These are phyloP conservation scores for Microctonus brassicae DNA, from an alignment of 2,888 invertebrate genomes.

Conservation along the genomic window DNA sequence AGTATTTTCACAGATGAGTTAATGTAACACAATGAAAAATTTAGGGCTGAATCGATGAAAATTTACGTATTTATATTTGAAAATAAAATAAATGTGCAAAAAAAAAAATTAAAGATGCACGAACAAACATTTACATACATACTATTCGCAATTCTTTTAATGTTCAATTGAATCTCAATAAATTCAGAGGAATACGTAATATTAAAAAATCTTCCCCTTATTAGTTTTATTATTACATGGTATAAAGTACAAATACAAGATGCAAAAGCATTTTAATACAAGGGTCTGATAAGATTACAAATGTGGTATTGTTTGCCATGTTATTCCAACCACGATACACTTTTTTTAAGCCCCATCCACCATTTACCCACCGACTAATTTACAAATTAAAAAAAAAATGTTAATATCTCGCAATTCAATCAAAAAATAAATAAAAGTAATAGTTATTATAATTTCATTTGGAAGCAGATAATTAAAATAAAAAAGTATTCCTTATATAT, in stretches of 20 bases:
- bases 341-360: background rate
- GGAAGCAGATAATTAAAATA: background rate
- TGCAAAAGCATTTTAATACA: background rate
- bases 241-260: conserved; percentile 39
- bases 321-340: background rate
- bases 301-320: background rate
- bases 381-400: background rate
- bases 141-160: conserved; percentile 1
- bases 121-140: background rate
- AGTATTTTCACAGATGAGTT: background rate
- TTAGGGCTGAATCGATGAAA: background rate
- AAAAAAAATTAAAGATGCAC: background rate
- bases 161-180: conserved; percentile 21
- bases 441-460: background rate
- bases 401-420: background rate
- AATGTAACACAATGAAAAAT: background rate
- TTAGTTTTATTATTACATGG: conserved; percentile 44
- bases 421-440: background rate
- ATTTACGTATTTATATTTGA: background rate
- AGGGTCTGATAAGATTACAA: conserved; percentile 7
- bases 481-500: background rate
- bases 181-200: conserved; percentile 12
- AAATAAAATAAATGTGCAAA: background rate
- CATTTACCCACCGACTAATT: background rate
- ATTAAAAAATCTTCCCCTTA: conserved; percentile 27